Evolutionary conservation across 2,888 invertebrate genomes (phyloP), one percentile per base, ranked within the genome.

Genomic region (Cantharis rufa): DNA sequence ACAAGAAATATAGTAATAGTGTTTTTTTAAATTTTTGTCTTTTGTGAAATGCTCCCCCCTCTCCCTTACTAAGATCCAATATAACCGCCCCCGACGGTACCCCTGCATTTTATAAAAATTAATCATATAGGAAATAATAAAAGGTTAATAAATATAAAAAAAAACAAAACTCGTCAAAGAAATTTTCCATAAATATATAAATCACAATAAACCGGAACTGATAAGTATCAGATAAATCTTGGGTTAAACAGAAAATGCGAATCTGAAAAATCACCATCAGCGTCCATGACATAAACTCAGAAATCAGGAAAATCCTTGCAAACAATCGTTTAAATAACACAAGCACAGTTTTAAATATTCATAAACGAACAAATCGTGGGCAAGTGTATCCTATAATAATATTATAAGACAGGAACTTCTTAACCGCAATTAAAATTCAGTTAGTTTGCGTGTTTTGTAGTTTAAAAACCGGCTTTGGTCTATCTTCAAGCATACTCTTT

Each of bases 261-360:
- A 48, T 11, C 48, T n/a, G 48, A 48, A 48, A 32, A 48, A 7
- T 48, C 9, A n/a, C 13, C 1, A n/a, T 21, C 3, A 9, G 13
- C 10, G 24, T 18, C 64, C 64, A 24, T 66, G 64, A 66, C 64
- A 64, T 15, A 24, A 66, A 66, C 64, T 66, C 10, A 66, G 18
- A 21, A 66, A 16, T 18, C 64, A 66, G 64, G 64, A 66, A 66
- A 66, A 66, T 66, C 64, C 64, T 66, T 66, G 64, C 64, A 66
- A 66, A 21, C 7, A 21, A 66, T 21, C 21, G 13, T 66, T 66
- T n/a, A 18, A 15, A 64, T 48, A 48, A 48, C n/a, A 48, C 48
- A 48, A 48, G 7, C 48, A 48, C 48, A 48, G n/a, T n/a, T 48
- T 48, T 48, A 48, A 48, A 48, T 48, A 48, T 48, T 48, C 48